These are phyloP conservation scores for Mirounga angustirostris DNA, from an alignment of 2,113 vertebrate genomes.

Conservation along the genomic window DNA sequence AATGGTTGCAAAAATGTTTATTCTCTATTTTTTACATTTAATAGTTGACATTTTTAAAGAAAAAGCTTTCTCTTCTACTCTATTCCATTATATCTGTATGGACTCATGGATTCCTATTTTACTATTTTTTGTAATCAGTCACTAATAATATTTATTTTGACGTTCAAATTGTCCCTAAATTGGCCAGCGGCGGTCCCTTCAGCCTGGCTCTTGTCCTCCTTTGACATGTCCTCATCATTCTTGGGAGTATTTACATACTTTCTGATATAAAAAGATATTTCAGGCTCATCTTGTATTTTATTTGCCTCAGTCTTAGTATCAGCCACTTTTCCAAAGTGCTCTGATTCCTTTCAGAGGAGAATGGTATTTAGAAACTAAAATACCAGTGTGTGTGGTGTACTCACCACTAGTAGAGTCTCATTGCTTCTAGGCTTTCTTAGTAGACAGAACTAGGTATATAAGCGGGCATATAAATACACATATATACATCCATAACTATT, in stretches of 20 bases:
- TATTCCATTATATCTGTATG: not conserved
- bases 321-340: not conserved
- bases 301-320: not conserved
- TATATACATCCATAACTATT: not conserved
- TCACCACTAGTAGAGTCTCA: not conserved
- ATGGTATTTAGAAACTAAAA: not conserved
- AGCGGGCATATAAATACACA: not conserved
- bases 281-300: not conserved
- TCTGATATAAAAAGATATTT: slow-evolving; percentile 6
- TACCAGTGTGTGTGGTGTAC: not conserved
- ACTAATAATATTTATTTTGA: not conserved
- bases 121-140: not conserved
- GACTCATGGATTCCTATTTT: slow-evolving; percentile 29
- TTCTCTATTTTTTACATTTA: slow-evolving; percentile 9
- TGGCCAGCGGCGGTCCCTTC: not conserved
- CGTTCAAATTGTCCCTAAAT: not conserved
- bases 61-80: not conserved
- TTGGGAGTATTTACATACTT: not conserved
- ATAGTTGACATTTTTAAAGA: not conserved
- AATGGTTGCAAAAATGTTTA: not conserved
- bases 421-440: not conserved
- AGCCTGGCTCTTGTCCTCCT: not conserved
- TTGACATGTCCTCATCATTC: not conserved
- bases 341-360: not conserved
- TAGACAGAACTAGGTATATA: not conserved